A percentile compares a stretch with the other conserved stretches of the same genome.
These are phyloP conservation scores for Paragorgia papillata DNA, from an alignment of 92 coral and sea anemone genomes.

Conservation along the genomic window DNA sequence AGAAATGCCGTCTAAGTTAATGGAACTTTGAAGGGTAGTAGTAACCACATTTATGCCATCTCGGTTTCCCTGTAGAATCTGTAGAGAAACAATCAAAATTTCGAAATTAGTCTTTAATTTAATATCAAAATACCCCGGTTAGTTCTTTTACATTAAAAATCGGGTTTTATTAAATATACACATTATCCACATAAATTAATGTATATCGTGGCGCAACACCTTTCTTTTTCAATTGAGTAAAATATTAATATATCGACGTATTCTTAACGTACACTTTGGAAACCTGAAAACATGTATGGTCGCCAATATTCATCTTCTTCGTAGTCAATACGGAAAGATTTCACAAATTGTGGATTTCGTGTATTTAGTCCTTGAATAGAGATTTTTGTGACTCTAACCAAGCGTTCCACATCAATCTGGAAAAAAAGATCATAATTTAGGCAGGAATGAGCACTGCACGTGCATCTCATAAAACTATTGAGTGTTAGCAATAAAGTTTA, in stretches of 20 bases:
- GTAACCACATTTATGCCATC: slow-evolving; percentile 37
- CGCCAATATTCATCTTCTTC: slow-evolving; percentile 27
- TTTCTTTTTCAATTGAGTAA: too few species aligned
- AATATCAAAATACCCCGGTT: too few species aligned
- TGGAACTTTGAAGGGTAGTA: slow-evolving; percentile 27
- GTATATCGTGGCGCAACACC: too few species aligned
- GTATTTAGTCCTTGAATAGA: slow-evolving; percentile 22
- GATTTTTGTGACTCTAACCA: slow-evolving; percentile 26
- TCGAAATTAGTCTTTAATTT: too few species aligned
- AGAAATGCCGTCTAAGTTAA: slow-evolving; percentile 18
- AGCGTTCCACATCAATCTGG: slow-evolving; percentile 11
- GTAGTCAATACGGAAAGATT: slow-evolving; percentile 35
- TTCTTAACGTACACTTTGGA: slow-evolving; percentile 29
- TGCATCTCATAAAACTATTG: too few species aligned
- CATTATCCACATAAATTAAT: too few species aligned
- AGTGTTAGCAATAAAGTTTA: too few species aligned
- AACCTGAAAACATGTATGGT: neutral
- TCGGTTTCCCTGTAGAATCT: slow-evolving; percentile 55
- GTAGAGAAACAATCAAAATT: neutral
- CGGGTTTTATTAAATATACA: too few species aligned
- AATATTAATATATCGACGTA: too few species aligned
- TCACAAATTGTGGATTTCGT: slow-evolving; percentile 2
- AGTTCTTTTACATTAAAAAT: too few species aligned
- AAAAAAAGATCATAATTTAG: neutral
- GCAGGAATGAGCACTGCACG: neutral